Conservation (phyloP, 2,113 vertebrate genomes). For the Heliornis fulica region DNA sequence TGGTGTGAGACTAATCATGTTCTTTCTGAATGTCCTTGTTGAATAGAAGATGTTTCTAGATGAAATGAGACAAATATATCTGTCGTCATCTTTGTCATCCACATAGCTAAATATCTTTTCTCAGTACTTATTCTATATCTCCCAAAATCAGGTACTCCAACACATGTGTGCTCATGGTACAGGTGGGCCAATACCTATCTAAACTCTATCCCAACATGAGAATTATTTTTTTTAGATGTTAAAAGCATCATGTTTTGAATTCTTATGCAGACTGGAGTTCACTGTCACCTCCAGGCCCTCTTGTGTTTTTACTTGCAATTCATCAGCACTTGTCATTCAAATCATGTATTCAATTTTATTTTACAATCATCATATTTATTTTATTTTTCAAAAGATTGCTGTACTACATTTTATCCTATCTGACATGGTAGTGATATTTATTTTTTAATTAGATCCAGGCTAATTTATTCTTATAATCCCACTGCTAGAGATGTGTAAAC, state of each 20-base stretch:
- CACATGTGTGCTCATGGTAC: not conserved
- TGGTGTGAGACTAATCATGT: not conserved
- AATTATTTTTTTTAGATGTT: not conserved
- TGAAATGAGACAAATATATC: not conserved
- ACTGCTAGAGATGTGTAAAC: not conserved
- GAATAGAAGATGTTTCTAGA: not conserved
- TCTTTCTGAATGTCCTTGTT: not conserved
- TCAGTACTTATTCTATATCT: not conserved
- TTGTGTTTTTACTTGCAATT: not conserved
- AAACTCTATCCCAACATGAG: not conserved
- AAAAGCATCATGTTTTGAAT: not conserved
- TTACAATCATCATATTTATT: not conserved
- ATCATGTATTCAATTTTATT: not conserved
- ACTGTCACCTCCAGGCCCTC: not conserved
- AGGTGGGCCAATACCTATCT: not conserved
- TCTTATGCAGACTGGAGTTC: not conserved
- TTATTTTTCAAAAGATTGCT: rapidly evolving
- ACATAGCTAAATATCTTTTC: not conserved
- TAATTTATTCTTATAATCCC: not conserved
- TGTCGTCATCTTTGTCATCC: not conserved
- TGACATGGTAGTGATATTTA: not conserved
- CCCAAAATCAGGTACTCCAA: not conserved
- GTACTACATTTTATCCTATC: not conserved
- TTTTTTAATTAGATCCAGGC: not conserved
- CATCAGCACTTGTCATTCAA: not conserved